Evolutionary conservation across 1,140 invertebrate species (phyloP), one percentile per base, ranked within the genome.

Genomic region (Megalopta genalis): DNA sequence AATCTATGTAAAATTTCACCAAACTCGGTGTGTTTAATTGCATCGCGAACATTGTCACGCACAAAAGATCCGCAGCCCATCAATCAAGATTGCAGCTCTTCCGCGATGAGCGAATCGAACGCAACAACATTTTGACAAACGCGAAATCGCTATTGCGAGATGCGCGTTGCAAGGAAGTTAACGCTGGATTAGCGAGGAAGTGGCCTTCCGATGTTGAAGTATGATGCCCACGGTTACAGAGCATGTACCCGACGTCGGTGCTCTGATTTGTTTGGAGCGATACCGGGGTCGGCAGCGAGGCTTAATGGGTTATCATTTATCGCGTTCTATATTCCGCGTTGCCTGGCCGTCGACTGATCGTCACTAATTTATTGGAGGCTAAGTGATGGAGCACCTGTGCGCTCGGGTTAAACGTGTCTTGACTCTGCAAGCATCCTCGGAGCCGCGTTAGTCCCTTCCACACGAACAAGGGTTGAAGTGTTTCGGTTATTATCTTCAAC

Each of bases 241-340:
- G 7, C 32, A 6, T 6, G 73, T 27, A 27, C 14, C 42, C 71
- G 57, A 49, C 16, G 23, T 32, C 42, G 42, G 42, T 64, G 68
- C 76, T 54, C 68, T 57, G 76, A 72, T 78, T 78, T 64, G 68
- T 72, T 72, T 42, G 46, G 7, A 42, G 59, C 68, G 68, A 77
- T 64, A 71, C 12, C 46, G 4, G 37, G 54, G 76, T 49, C 67
- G 70, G 49, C 39, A 49, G 37, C 25, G 66, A 12, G 37, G 27
- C 77, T 80, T 68, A 75, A 75, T 57, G 57, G 71, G 64, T 68
- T 62, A 74, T 80, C 72, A 75, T 80, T 75, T 75, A 75, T 80
- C 78, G 65, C 46, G 63, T 75, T 75, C 59, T 64, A 75, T 80
- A 80, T 62, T 80, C 60, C 2, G n/a, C 64, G 42, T 52, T 65